Percentiles rank a stretch among this genome's conserved stretches.
These are phyloP conservation scores for Scaptomyza polygonia DNA, from an alignment of 2,888 invertebrate species.

Conservation along the genomic window DNA sequence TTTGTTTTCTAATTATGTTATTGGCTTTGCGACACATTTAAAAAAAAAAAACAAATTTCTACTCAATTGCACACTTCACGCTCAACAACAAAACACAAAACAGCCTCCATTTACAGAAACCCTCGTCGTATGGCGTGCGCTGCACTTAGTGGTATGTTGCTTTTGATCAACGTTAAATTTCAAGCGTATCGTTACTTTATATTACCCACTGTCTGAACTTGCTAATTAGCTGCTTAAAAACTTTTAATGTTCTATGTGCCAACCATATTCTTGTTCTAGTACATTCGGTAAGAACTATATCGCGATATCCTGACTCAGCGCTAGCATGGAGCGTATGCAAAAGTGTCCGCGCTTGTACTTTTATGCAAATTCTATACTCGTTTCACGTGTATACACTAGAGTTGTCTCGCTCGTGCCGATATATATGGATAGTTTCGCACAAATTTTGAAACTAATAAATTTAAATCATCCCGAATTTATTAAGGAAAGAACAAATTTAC, in stretches of 20 bases:
- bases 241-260: not conserved
- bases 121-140: slow-evolving; percentile 62
- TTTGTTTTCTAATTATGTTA: slow-evolving; percentile 38
- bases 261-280: not conserved
- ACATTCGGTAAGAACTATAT: not conserved
- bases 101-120: slow-evolving; percentile 73
- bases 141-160: slow-evolving; percentile 23
- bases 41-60: slow-evolving; percentile 59
- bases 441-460: not conserved
- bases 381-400: slow-evolving; percentile 41
- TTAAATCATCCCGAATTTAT: not conserved
- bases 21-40: slow-evolving; percentile 63
- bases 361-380: slow-evolving; percentile 63
- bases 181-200: not conserved
- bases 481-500: not conserved
- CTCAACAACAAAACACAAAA: slow-evolving; percentile 75
- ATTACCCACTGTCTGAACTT: too few species aligned
- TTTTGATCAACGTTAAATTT: not conserved
- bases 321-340: slow-evolving; percentile 35
- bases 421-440: slow-evolving; percentile 4
- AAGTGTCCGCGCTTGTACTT: slow-evolving; percentile 1
- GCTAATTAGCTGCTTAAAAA: too few species aligned
- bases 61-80: slow-evolving; percentile 74
- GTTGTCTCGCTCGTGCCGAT: slow-evolving; percentile 46
- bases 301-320: not conserved